These are phyloP conservation scores for Euwallacea similis DNA, from an alignment of 1,140 invertebrate species.

Conservation along the genomic window DNA sequence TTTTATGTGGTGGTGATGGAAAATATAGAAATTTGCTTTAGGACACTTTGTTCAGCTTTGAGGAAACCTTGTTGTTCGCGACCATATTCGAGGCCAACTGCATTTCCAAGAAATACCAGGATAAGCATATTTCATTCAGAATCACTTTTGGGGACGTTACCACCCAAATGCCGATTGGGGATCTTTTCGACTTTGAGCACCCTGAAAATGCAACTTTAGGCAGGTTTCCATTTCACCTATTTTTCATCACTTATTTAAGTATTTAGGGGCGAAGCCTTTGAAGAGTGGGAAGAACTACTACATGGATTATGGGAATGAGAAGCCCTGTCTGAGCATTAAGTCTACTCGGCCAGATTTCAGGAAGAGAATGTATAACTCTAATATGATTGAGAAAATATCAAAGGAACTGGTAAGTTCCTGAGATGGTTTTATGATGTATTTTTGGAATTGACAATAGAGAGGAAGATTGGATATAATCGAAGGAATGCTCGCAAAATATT, in stretches of 20 bases:
- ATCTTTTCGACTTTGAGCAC: background rate
- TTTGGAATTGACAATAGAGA: slow-evolving; percentile 26
- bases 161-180: background rate
- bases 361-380: slow-evolving; percentile 79
- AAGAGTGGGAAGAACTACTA: slow-evolving; percentile 59
- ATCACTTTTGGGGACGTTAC: slow-evolving; percentile 42
- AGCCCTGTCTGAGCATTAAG: slow-evolving; percentile 78
- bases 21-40: background rate
- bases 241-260: slow-evolving; percentile 1
- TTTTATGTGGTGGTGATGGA: too few relatives aligned
- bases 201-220: slow-evolving; percentile 31
- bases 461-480: slow-evolving; percentile 42
- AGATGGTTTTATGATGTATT: background rate
- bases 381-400: slow-evolving; percentile 75
- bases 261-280: slow-evolving; percentile 13
- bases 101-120: slow-evolving; percentile 44
- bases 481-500: slow-evolving; percentile 39
- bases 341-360: slow-evolving; percentile 78
- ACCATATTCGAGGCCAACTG: slow-evolving; percentile 45
- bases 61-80: slow-evolving; percentile 43
- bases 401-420: slow-evolving; percentile 68
- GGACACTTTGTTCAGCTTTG: slow-evolving; percentile 34
- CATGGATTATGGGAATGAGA: slow-evolving; percentile 77
- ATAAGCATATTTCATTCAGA: slow-evolving; percentile 44
- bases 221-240: slow-evolving; percentile 1